Conservation (phyloP, 1,140 invertebrate genomes). For the Drosophila bocki region DNA sequence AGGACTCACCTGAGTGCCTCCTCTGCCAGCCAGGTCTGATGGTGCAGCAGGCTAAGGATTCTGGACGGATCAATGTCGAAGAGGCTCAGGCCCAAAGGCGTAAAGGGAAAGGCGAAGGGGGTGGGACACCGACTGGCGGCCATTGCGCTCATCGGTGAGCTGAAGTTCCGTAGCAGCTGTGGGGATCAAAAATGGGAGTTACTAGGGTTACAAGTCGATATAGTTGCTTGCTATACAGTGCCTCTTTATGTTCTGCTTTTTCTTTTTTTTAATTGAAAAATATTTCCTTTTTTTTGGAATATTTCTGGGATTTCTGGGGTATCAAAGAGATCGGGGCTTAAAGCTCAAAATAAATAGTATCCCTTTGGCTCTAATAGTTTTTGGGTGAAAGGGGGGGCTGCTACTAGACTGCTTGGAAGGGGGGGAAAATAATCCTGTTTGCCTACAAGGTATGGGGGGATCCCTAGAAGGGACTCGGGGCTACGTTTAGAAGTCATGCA, state of each 20-base stretch:
- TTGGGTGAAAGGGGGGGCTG: not conserved
- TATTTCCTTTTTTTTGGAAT: not conserved
- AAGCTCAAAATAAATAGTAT: constrained; percentile 6
- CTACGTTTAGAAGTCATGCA: constrained; percentile 43
- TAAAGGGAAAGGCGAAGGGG: constrained; percentile 83
- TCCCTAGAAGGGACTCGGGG: not conserved
- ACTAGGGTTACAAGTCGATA: not conserved
- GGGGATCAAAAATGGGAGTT: constrained; percentile 2
- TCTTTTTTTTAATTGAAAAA: not conserved
- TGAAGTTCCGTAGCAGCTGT: constrained; percentile 78
- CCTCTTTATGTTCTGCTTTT: constrained; percentile 11
- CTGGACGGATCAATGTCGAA: constrained; percentile 85
- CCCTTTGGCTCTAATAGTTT: constrained; percentile 20
- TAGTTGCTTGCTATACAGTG: constrained; percentile 5
- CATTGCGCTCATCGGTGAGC: constrained; percentile 66
- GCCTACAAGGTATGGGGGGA: not conserved
- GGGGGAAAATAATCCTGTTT: not conserved
- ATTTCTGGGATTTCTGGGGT: not conserved
- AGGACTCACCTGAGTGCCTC: constrained; percentile 77
- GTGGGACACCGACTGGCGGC: constrained; percentile 74
- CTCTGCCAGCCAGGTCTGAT: constrained; percentile 84
- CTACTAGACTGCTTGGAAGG: not conserved
- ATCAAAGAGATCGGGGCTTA: constrained; percentile 4
- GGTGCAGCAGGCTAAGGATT: constrained; percentile 82
- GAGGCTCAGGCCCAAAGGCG: constrained; percentile 79